A percentile compares a stretch with the other conserved stretches of the same genome.
Evolutionary conservation across 2,888 invertebrate genomes (phyloP).

Genomic region (Vannuccia rotundouncinata): DNA sequence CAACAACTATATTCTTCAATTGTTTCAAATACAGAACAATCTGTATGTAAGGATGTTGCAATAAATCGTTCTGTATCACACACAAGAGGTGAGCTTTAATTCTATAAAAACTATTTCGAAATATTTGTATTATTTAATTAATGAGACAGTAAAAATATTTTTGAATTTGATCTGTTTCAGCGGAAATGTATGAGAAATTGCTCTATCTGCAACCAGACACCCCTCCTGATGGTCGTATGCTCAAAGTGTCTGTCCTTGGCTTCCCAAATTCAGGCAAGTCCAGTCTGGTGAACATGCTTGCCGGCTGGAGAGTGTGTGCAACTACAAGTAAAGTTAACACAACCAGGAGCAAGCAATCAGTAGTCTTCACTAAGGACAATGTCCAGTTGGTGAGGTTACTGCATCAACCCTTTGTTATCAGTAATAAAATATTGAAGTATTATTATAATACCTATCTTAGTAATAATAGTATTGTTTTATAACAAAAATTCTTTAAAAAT

Average conservation of each 20-base stretch:
- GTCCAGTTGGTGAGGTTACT: slow-evolving; percentile 35
- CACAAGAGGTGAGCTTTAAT: background rate
- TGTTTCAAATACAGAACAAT: background rate
- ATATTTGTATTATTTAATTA: background rate
- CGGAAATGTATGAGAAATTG: slow-evolving; percentile 31
- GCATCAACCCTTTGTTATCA: background rate
- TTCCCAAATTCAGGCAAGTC: slow-evolving; percentile 37
- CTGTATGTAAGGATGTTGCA: background rate
- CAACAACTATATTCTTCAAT: background rate
- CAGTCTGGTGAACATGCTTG: slow-evolving; percentile 38
- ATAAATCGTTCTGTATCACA: background rate
- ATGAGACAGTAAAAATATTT: background rate
- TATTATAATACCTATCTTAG: too few relatives aligned
- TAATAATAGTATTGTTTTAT: too few relatives aligned
- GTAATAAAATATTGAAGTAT: too few relatives aligned
- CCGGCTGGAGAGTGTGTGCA: slow-evolving; percentile 35
- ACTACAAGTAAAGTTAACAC: slow-evolving; percentile 37
- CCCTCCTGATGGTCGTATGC: slow-evolving; percentile 35
- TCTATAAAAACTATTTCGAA: too few relatives aligned
- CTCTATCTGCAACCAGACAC: slow-evolving; percentile 35
- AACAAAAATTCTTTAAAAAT: too few relatives aligned
- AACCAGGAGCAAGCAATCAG: slow-evolving; percentile 37
- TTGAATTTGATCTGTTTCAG: background rate
- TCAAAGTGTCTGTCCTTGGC: slow-evolving; percentile 38
- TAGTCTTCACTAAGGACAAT: slow-evolving; percentile 39